phyloP scores from a whole-genome alignment of 2,797 vertebrate species.

The Typhlichthys subterraneus region DNA sequence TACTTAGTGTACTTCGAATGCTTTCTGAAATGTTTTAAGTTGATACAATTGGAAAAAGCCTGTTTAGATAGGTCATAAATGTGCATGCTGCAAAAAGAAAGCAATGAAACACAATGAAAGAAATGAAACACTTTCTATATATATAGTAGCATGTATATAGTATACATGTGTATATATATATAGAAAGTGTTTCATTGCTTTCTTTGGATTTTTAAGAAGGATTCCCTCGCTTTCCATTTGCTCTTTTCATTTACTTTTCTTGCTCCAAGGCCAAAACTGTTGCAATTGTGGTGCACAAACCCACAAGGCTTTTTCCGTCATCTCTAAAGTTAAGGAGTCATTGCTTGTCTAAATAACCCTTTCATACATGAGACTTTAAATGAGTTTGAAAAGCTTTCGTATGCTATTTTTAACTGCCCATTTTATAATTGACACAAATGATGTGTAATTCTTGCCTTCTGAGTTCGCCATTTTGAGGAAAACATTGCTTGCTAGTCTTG shows the following conservation, averaged over 20 bases:
- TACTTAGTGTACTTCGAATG: background rate
- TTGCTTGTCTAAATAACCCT: slow-evolving; percentile 25
- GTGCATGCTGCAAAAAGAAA: too few relatives aligned
- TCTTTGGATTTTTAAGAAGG: slow-evolving; percentile 6
- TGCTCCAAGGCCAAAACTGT: slow-evolving; percentile 30
- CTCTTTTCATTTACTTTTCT: slow-evolving; percentile 25
- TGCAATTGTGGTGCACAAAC: slow-evolving; percentile 48
- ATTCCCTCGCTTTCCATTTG: background rate
- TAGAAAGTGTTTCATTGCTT: background rate
- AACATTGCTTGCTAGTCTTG: slow-evolving; percentile 53
- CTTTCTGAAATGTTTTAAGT: background rate
- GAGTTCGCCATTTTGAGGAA: slow-evolving; percentile 57
- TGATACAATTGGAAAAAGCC: background rate
- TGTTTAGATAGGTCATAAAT: too few relatives aligned
- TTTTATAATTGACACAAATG: slow-evolving; percentile 28
- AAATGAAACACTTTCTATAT: too few relatives aligned
- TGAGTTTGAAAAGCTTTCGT: background rate
- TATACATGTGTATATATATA: background rate
- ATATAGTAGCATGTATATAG: too few relatives aligned
- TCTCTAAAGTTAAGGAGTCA: slow-evolving; percentile 32
- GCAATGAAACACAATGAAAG: too few relatives aligned
- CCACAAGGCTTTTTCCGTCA: slow-evolving; percentile 61
- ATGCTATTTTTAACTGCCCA: background rate
- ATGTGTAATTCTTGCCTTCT: slow-evolving; percentile 29
- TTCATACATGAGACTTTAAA: slow-evolving; percentile 3